phyloP scores from a whole-genome alignment of 2,888 invertebrate genomes.

The Ommatoiulus sabulosus region DNA sequence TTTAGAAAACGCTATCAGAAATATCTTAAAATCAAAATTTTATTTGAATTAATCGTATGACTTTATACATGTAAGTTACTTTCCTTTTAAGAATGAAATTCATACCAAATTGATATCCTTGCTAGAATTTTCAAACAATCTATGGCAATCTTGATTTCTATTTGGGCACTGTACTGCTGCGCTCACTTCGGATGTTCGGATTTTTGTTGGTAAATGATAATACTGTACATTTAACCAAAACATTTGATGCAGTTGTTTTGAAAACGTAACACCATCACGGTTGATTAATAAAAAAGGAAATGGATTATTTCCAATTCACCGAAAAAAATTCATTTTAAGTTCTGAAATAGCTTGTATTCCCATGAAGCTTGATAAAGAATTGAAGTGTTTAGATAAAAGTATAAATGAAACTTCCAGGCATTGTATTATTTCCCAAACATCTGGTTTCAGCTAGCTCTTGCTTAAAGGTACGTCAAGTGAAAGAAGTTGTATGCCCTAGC shows the following conservation, averaged over 20 bases:
- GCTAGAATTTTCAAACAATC: no score
- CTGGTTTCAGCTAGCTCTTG: neutral
- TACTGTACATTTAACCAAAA: neutral
- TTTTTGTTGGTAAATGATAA: neutral
- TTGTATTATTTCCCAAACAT: neutral
- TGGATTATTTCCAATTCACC: neutral
- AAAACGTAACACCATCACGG: neutral
- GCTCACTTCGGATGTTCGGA: neutral
- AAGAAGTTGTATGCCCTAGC: neutral
- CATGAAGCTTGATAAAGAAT: neutral
- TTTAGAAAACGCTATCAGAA: no score
- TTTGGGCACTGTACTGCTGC: no score
- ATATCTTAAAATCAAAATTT: no score
- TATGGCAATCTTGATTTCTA: no score
- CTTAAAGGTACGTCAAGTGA: constrained; percentile 9
- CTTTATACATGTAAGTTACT: no score
- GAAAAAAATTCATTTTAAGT: neutral
- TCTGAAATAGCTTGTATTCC: neutral
- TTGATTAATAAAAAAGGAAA: constrained; percentile 6
- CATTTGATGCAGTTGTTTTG: neutral
- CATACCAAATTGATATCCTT: no score
- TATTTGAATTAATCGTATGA: no score
- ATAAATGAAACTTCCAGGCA: neutral
- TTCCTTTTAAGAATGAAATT: no score
- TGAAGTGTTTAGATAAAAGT: neutral